Evolutionary conservation across 2,888 invertebrate genomes (phyloP), one percentile per base, ranked within the genome.

Genomic region (Nomada lathburiana): DNA sequence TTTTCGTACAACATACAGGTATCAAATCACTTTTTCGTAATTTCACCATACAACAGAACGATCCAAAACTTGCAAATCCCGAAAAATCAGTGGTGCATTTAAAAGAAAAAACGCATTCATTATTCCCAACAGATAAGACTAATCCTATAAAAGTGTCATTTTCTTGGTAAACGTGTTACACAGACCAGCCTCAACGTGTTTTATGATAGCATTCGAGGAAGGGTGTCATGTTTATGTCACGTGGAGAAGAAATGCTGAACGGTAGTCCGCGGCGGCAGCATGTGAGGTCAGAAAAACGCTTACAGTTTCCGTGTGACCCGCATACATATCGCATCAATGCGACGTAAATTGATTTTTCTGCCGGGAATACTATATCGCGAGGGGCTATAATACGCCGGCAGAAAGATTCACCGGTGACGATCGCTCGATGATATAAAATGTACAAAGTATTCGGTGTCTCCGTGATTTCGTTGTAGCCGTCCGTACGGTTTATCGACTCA

Each of bases 231-330:
- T 86, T 75, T 75, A 75, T 78, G 85, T 81, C 80, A 80, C 63
- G 82, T 79, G 85, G 87, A 85, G 85, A 84, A 86, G 89, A 85
- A 85, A 89, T 84, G 87, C 80, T 87, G 73, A 62, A 82, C 73
- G 76, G 63, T 80, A 82, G 57, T 73, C 71, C 73, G 84, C 60
- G 70, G 52, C 74, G 53, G 80, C 80, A 84, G 72, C 81, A 80
- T 73, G 70, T 65, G 87, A 76, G 71, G 76, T 69, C 79, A 84
- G 80, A 81, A 82, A 84, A 88, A 85, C 80, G 73, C 72, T 62
- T 71, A 85, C 86, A 89, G 89, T 91, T 90, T 89, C 79, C 85
- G 80, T 85, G 83, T 88, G 90, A 88, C 82, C 86, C 77, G 85
- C 86, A 84, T 78, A 50, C 85, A 70, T 83, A 77, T 77, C 86